Base-by-base conservation (phyloP, 2,797 vertebrate species). In the Eidolon dupreanum region DNA sequence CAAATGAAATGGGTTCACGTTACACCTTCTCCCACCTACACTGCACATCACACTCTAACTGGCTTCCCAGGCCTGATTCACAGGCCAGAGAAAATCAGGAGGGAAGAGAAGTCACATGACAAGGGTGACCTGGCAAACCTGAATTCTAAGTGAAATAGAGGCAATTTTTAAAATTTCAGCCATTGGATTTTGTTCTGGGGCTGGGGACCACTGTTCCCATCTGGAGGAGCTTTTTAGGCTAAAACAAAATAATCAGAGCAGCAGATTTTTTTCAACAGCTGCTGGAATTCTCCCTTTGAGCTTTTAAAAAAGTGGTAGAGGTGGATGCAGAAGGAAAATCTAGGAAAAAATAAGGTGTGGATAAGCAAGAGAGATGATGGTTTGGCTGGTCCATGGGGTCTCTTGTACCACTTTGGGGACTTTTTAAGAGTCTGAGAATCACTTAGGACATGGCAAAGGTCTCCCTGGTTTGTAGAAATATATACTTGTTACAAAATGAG, bases 121-220 rank as follows among this genome's bases (percentile, higher is more conserved):
- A 17, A n/a, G 0, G 8, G 16, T 28, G 28, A 36, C 28, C 28
- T 1, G 0, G 61, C 2, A 57, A 49, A 91, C 26, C n/a, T 51
- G 33, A 75, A 49, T 65, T 70, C 78, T 63, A 36, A 79, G 74
- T 10, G 38, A 70, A 63, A 75, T 16, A 81, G 46, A 88, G 71
- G 86, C 8, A 31, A 57, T 83, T 22, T 20, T 3, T 16, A 70
- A 73, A 81, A 61, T 57, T 13, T 68, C 38, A 65, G 15, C 33
- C 0, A 0, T 0, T 57, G 36, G 26, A 61, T 55, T 87, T 81
- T 77, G 31, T 81, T 41, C 51, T 20, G 12, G 59, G 65, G 1
- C 10, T 6, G 6, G 22, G 8, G 28, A 43, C n/a, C 63, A 38
- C 2, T 15, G 68, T 41, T 71, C 19, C 12, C 33, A 13, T 2